Percentiles rank a stretch among this genome's conserved stretches.
Evolutionary conservation across 2,797 vertebrate species (phyloP).

Genomic region (Pygocentrus nattereri): DNA sequence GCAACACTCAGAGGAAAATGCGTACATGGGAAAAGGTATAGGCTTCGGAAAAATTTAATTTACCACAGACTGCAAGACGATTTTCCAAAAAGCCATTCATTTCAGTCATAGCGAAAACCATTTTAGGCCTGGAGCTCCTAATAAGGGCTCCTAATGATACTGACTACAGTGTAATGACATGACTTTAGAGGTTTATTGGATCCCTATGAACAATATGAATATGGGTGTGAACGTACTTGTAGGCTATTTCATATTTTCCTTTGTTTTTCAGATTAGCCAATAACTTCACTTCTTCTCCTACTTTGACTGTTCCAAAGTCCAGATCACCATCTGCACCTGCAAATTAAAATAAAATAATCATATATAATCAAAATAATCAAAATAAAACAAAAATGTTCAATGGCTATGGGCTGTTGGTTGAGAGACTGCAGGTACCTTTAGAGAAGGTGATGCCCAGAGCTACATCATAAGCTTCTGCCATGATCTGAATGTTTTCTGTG

Average conservation of each 20-base stretch:
- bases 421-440: slow-evolving; percentile 76
- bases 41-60: too few species aligned
- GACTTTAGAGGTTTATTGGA: background rate
- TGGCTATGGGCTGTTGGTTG: background rate
- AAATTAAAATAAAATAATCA: background rate
- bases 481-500: slow-evolving; percentile 83
- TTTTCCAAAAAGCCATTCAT: too few species aligned
- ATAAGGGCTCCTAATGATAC: too few species aligned
- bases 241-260: slow-evolving; percentile 86
- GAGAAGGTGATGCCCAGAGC: slow-evolving; percentile 83
- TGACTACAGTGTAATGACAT: too few species aligned
- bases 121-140: too few species aligned
- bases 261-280: slow-evolving; percentile 87
- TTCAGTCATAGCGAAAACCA: too few species aligned
- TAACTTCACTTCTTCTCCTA: slow-evolving; percentile 80
- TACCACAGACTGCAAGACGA: too few species aligned
- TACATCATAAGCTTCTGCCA: slow-evolving; percentile 89
- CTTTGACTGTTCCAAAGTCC: slow-evolving; percentile 86
- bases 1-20: too few species aligned
- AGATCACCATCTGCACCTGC: slow-evolving; percentile 79
- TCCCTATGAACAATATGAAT: slow-evolving; percentile 14
- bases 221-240: slow-evolving; percentile 78
- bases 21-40: too few species aligned
- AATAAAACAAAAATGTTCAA: background rate
- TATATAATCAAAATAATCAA: background rate